Conservation (phyloP, 92 coral and sea anemone species). For the Zoanthus solanderi region DNA sequence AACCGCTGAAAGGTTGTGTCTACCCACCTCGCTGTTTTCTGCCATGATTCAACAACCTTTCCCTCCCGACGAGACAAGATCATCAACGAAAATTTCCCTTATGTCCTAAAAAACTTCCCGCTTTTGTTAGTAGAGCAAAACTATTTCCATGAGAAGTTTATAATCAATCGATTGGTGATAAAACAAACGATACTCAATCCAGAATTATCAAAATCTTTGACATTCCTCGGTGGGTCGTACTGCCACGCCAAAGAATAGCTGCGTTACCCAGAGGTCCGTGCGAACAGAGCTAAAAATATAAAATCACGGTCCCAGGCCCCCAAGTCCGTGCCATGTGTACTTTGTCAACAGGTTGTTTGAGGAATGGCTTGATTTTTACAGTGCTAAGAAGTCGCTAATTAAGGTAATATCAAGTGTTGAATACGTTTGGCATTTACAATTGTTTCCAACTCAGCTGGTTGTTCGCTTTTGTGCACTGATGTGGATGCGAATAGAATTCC, state of each 20-base stretch:
- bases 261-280: not conserved
- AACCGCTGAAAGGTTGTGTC: constrained; percentile 1
- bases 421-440: too few species aligned
- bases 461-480: too few species aligned
- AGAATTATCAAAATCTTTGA: not conserved
- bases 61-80: constrained; percentile 46
- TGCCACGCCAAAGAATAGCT: constrained; percentile 28
- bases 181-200: not conserved
- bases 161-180: not conserved
- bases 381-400: too few species aligned
- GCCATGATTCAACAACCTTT: constrained; percentile 30
- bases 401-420: too few species aligned
- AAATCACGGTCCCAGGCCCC: not conserved
- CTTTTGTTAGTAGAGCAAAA: not conserved
- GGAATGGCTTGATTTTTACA: too few species aligned
- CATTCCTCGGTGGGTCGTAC: not conserved
- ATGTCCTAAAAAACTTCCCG: constrained; percentile 3
- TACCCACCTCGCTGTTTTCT: constrained; percentile 49
- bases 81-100: not conserved
- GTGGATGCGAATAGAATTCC: too few species aligned
- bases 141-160: not conserved
- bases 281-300: not conserved
- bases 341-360: too few species aligned
- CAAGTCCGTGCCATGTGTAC: not conserved
- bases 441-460: too few species aligned